Evolutionary conservation across 2,888 invertebrate species (phyloP).

Genomic region (Aporophyla lueneburgensis): DNA sequence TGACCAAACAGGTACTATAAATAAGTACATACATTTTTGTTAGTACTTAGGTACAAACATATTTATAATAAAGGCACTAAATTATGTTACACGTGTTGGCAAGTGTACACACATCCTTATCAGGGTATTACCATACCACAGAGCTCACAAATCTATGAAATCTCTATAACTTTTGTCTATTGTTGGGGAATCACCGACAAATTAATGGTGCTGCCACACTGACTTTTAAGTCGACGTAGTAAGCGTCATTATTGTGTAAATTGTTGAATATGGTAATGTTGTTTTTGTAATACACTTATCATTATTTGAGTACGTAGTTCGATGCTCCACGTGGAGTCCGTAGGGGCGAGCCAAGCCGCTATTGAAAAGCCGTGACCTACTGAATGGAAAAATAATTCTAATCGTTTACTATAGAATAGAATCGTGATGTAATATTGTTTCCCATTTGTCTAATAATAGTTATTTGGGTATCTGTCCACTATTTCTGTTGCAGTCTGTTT

Average conservation of each 20-base stretch:
- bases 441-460: neutral
- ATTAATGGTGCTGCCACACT: neutral
- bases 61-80: neutral
- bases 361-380: constrained; percentile 9
- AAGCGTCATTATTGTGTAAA: constrained; percentile 32
- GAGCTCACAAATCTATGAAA: constrained; percentile 32
- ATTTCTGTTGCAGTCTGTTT: constrained; percentile 17
- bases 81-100: neutral
- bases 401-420: constrained; percentile 10
- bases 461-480: neutral
- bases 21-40: neutral
- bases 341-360: neutral
- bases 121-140: constrained; percentile 38
- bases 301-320: constrained; percentile 16
- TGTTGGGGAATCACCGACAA: constrained; percentile 44
- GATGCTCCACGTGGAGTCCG: neutral
- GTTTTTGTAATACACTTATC: constrained; percentile 14
- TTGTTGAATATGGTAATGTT: neutral
- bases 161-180: constrained; percentile 44
- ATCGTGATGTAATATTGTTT: constrained; percentile 13
- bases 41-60: neutral
- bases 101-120: constrained; percentile 23
- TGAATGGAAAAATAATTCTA: constrained; percentile 6
- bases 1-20: no score
- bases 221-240: neutral